Evolutionary conservation across 2,797 vertebrate species (phyloP), one percentile per base, ranked within the genome.

Genomic region (Muraenolepis orangiensis): DNA sequence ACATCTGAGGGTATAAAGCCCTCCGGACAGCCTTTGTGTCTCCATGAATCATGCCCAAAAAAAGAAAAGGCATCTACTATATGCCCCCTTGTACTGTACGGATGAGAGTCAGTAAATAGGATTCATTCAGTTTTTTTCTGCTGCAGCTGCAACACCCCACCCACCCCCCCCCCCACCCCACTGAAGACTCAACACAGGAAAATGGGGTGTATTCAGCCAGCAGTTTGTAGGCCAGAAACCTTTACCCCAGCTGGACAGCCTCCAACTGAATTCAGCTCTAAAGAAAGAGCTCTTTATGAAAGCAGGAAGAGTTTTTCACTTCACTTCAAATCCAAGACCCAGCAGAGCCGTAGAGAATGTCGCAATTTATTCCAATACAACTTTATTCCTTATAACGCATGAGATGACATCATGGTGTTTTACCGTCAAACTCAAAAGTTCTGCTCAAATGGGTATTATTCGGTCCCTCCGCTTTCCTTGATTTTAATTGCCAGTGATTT

Each of bases 401-500:
- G n/a, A n/a, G n/a, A n/a, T n/a, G n/a, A n/a, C n/a, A n/a, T n/a
- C n/a, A n/a, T n/a, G n/a, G n/a, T n/a, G n/a, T n/a, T n/a, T n/a
- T n/a, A n/a, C n/a, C n/a, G n/a, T n/a, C n/a, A n/a, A 10, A 61
- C 18, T 51, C 51, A 61, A 23, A 61, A 34, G 51, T 61, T 61
- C 51, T 61, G 5, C 6, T 10, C 8, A 16, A 42, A 16, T 42
- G 14, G 40, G 13, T 42, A 14, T 42, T 42, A 16, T 42, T 16
- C 29, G 28, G 23, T 12, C 26, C 13, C 28, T 2, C 16, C 66
- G 31, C 29, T 70, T 74, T 72, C 74, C 77, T 79, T 89, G 82
- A 89, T 73, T 87, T 74, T 89, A 91, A 91, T 88, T 87, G 86
- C 71, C 29, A 4, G 14, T 80, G 88, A 90, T 89, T 80, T 91